phyloP scores from a whole-genome alignment of 2,888 invertebrate genomes.

The Auanema freiburgensis region DNA sequence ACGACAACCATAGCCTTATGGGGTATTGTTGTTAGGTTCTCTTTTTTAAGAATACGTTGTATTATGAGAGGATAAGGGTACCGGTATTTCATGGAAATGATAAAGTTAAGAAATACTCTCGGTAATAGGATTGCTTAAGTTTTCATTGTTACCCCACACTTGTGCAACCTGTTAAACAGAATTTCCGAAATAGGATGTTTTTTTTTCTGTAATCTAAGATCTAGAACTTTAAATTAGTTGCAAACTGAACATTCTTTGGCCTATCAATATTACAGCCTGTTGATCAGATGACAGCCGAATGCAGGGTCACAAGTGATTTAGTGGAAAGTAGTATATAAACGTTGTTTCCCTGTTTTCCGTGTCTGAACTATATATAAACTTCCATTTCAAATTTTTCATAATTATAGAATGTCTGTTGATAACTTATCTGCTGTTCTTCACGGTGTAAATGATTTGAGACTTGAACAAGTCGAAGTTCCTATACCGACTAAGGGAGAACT shows the following conservation, averaged over 20 bases:
- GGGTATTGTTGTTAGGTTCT: too few species aligned
- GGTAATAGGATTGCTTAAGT: too few species aligned
- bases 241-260: not conserved
- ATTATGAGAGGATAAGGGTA: too few species aligned
- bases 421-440: slow-evolving; percentile 50
- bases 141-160: too few species aligned
- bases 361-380: not conserved
- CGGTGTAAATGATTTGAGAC: slow-evolving; percentile 35
- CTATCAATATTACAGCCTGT: not conserved
- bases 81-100: too few species aligned
- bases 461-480: slow-evolving; percentile 43
- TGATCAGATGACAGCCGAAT: not conserved
- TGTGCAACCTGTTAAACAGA: too few species aligned
- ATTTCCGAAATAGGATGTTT: too few species aligned
- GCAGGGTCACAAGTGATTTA: not conserved
- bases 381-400: not conserved
- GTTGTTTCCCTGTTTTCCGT: not conserved
- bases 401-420: slow-evolving; percentile 23
- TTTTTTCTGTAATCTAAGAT: too few species aligned
- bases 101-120: too few species aligned
- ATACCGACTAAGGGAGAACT: slow-evolving; percentile 31
- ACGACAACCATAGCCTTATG: too few species aligned
- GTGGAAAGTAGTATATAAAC: not conserved
- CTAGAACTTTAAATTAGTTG: too few species aligned
- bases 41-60: too few species aligned